phyloP scores from a whole-genome alignment of 1,140 invertebrate species.

The Nylanderia fulva region DNA sequence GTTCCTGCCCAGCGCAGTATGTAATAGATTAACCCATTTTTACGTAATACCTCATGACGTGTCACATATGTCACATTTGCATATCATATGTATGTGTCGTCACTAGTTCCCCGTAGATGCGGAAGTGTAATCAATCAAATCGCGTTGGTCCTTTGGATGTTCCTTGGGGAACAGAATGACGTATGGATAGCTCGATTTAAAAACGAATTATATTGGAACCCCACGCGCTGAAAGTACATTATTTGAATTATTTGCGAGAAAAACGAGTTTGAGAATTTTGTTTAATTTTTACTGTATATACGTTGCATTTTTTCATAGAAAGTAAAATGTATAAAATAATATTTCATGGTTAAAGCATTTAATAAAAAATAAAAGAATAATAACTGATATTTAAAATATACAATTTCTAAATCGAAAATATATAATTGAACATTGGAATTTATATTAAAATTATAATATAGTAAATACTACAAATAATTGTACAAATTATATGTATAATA shows the following conservation, averaged over 20 bases:
- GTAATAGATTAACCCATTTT: constrained; percentile 56
- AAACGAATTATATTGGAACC: constrained; percentile 36
- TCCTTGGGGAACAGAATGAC: background rate
- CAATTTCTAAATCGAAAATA: too few species aligned
- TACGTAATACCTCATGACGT: constrained; percentile 55
- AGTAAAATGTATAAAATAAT: background rate
- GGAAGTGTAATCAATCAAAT: constrained; percentile 56
- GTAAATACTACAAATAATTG: too few species aligned
- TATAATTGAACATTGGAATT: too few species aligned
- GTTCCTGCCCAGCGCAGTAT: background rate
- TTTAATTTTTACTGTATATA: background rate
- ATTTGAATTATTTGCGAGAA: background rate
- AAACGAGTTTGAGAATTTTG: background rate
- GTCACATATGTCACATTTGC: constrained; percentile 49
- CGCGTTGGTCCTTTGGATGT: constrained; percentile 27
- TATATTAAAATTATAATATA: too few species aligned
- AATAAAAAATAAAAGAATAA: too few species aligned
- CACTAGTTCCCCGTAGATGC: background rate
- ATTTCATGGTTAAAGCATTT: too few species aligned
- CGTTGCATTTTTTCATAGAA: background rate
- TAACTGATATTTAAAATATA: too few species aligned
- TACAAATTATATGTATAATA: too few species aligned
- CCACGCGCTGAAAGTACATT: background rate
- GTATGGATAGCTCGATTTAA: constrained; percentile 39
- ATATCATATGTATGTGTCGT: constrained; percentile 45